Conservation (phyloP, 2,888 invertebrate species). For the Kryphioiulus occultus region DNA sequence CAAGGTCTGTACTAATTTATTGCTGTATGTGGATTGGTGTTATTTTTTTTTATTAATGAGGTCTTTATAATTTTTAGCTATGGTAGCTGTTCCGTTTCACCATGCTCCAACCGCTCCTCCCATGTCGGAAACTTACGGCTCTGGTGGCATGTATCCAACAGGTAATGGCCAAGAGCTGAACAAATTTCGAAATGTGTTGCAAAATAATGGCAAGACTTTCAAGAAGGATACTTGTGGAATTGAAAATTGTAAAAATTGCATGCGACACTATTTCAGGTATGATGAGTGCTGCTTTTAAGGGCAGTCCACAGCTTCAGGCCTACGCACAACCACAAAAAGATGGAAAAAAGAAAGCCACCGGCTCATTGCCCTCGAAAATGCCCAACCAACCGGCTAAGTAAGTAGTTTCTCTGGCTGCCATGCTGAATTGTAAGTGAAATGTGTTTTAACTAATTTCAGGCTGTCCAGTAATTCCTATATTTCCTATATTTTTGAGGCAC, state of each 20-base stretch:
- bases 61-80: no score
- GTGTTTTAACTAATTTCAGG: no score
- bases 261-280: neutral
- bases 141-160: slow-evolving; percentile 18
- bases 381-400: neutral
- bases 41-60: no score
- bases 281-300: slow-evolving; percentile 37
- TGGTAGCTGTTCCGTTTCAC: neutral
- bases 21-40: no score
- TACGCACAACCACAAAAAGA: slow-evolving; percentile 43
- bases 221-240: no score
- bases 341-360: neutral
- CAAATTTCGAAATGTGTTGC: neutral
- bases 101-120: slow-evolving; percentile 49
- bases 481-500: no score
- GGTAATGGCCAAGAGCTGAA: neutral
- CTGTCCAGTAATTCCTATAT: no score
- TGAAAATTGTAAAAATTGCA: no score
- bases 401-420: no score
- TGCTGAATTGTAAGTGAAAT: no score
- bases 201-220: neutral
- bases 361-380: neutral
- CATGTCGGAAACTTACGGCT: slow-evolving; percentile 47
- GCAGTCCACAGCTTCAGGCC: neutral
- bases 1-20: neutral